Evolutionary conservation across 2,113 vertebrate genomes (phyloP).

Genomic region (Rhinolophus ferrumequinum): DNA sequence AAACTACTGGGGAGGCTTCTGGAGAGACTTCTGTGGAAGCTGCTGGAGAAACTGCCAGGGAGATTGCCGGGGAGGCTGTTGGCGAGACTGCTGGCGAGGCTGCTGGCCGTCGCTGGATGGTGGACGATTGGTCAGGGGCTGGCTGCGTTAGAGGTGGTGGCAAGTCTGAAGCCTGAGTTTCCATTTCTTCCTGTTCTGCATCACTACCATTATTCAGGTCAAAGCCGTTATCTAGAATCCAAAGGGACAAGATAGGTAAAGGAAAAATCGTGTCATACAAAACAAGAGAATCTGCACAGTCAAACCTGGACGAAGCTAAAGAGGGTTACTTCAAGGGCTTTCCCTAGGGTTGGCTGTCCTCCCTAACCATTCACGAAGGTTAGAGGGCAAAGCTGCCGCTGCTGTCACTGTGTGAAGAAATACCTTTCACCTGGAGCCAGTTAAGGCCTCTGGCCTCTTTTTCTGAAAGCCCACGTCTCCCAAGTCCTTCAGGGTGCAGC

Average conservation of each 20-base stretch:
- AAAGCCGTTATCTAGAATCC: constrained; percentile 76
- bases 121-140: constrained; percentile 55
- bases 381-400: constrained; percentile 45
- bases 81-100: constrained; percentile 50
- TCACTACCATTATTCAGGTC: constrained; percentile 78
- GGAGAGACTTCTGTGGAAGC: constrained; percentile 71
- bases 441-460: neutral
- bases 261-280: constrained; percentile 5
- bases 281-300: constrained; percentile 36
- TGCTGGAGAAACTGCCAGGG: constrained; percentile 79
- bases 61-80: constrained; percentile 40
- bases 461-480: neutral
- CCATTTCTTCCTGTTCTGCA: constrained; percentile 74
- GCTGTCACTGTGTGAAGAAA: neutral
- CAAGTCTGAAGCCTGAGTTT: constrained; percentile 71
- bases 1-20: constrained; percentile 47
- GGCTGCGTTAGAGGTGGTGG: constrained; percentile 36
- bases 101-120: constrained; percentile 55
- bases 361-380: neutral
- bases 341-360: neutral
- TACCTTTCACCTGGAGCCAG: constrained; percentile 30
- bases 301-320: constrained; percentile 26
- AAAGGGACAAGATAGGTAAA: constrained; percentile 31
- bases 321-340: constrained; percentile 39
- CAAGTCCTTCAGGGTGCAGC: neutral